Percentiles rank a stretch among this genome's conserved stretches.
Conservation (phyloP, 2,113 vertebrate genomes). For the Ctenomys sociabilis region DNA sequence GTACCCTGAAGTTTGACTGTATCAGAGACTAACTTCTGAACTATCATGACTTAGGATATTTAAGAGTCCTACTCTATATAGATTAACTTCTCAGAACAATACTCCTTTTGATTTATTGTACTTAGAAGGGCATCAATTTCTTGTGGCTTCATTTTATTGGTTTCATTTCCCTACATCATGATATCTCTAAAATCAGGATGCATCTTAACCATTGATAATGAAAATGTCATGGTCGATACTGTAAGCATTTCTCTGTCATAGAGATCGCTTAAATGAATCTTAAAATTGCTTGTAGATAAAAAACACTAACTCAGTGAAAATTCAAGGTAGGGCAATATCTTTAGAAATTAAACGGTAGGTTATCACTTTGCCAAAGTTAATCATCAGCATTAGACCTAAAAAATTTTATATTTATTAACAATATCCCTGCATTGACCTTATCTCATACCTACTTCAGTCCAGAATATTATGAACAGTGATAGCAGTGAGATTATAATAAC, state of each 20-base stretch:
- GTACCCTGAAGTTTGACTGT: background rate
- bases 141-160: background rate
- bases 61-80: background rate
- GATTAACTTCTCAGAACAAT: constrained; percentile 26
- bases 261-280: constrained; percentile 16
- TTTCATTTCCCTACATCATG: background rate
- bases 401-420: background rate
- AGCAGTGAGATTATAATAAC: background rate
- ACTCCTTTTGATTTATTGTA: constrained; percentile 4
- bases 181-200: background rate
- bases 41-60: background rate
- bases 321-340: background rate
- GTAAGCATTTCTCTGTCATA: background rate
- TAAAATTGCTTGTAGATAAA: background rate
- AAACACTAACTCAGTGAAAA: background rate
- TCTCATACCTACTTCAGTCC: background rate
- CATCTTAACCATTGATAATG: background rate
- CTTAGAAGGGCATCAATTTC: background rate
- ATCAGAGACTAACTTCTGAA: background rate
- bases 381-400: background rate
- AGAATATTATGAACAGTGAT: background rate
- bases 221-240: background rate
- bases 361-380: background rate
- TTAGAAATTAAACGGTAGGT: background rate
- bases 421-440: background rate